These are phyloP conservation scores for Vireo altiloquus DNA, from an alignment of 2,113 vertebrate genomes.

Conservation along the genomic window DNA sequence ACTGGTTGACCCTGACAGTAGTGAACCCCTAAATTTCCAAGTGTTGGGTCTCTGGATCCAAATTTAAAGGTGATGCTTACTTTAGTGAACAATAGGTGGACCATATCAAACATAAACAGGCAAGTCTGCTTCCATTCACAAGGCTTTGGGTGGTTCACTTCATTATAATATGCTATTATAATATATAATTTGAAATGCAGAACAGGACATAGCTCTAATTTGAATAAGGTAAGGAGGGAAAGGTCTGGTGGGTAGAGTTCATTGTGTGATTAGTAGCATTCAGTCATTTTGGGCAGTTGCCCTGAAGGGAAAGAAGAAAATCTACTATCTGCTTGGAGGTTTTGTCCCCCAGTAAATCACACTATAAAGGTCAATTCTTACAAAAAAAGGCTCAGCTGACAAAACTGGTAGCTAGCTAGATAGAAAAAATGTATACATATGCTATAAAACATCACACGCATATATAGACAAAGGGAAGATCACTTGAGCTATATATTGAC, in stretches of 20 bases:
- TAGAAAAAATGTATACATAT: background rate
- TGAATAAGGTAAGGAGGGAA: background rate
- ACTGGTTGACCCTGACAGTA: background rate
- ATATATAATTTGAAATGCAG: background rate
- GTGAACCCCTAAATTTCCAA: background rate
- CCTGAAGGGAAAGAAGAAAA: background rate
- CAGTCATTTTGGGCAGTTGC: background rate
- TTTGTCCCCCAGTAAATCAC: background rate
- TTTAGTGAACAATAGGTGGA: background rate
- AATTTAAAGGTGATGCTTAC: background rate
- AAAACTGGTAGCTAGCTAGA: background rate
- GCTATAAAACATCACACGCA: background rate
- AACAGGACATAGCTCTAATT: background rate
- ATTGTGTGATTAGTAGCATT: background rate
- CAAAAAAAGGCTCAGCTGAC: background rate
- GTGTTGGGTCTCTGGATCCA: background rate
- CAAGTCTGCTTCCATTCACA: background rate
- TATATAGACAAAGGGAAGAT: background rate
- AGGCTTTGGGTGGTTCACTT: background rate
- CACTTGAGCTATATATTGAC: background rate
- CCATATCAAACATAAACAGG: background rate
- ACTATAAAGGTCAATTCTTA: background rate
- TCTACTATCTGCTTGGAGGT: background rate
- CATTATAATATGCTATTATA: background rate
- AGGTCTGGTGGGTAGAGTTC: background rate